Evolutionary conservation across 2,888 invertebrate species (phyloP), one percentile per base, ranked within the genome.

Genomic region (Drosophila falleni): DNA sequence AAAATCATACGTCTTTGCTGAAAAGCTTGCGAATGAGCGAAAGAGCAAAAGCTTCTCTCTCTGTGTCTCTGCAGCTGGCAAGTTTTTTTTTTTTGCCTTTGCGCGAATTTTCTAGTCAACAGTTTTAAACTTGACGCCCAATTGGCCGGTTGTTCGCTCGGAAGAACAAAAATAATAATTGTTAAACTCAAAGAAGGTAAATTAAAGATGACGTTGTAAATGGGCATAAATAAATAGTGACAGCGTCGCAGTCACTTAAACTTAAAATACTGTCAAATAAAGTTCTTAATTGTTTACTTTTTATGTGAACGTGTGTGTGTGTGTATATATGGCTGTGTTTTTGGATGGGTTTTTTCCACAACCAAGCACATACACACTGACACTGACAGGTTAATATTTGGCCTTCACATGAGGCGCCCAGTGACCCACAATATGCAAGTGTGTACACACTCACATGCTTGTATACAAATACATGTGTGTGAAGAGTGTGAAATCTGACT

Each of bases 301-400:
- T 39, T 54, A 10, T 61, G 41, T 46, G n/a, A 53, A 6, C 59
- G 19, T 67, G 33, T 33, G 46, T 60, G 23, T 63, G 31, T 44
- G 26, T 54, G 23, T 71, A 29, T 76, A 29, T 76, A 49, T 49
- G 42, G 60, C 47, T 65, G 55, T 53, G 26, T 37, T 55, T 55
- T 42, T 64, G 63, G 41, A 42, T 66, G 23, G 49, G 58, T 79
- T 67, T 70, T 82, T 83, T 81, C 84, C 87, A 77, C 69, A 54
- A 33, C 51, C 44, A 11, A 53, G 71, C 55, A 47, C 41, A 49
- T 4, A 23, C 23, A 23, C 23, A 23, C 23, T 23, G 23, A 23
- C 54, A 61, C 44, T 13, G 33, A 50, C 44, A 55, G 44, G 26
- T 23, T n/a, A 39, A 41, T 39, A 47, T 46, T 53, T 78, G 65